Percentiles rank a stretch among this genome's conserved stretches.
phyloP scores from a whole-genome alignment of 2,113 vertebrate species.

The Pogona vitticeps region DNA sequence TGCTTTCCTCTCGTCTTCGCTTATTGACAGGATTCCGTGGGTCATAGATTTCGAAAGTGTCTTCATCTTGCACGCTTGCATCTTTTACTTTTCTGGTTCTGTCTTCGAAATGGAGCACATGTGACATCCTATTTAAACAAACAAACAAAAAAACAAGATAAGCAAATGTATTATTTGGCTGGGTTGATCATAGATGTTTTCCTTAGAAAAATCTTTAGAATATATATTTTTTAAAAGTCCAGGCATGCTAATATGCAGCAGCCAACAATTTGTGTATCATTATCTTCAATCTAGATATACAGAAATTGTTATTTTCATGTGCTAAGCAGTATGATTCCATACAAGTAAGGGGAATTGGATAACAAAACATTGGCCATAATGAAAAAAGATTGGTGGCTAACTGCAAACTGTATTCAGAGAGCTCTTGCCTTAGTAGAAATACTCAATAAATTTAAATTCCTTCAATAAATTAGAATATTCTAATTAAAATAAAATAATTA shows the following conservation, averaged over 20 bases:
- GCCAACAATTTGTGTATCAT: background rate
- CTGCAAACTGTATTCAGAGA: background rate
- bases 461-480: too few relatives aligned
- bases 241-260: background rate
- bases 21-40: constrained; percentile 97
- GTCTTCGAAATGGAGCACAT: constrained; percentile 96
- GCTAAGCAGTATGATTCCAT: background rate
- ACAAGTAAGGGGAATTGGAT: background rate
- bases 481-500: too few relatives aligned
- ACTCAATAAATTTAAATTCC: background rate
- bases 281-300: background rate
- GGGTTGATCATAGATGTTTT: background rate
- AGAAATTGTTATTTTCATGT: background rate
- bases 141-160: constrained; percentile 57
- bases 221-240: background rate
- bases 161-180: background rate
- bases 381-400: background rate
- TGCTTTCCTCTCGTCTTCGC: constrained; percentile 94
- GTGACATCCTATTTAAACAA: constrained; percentile 86
- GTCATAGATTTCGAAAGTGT: constrained; percentile 98
- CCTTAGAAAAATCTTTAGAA: background rate
- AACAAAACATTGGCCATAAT: background rate
- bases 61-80: constrained; percentile 94
- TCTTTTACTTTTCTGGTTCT: constrained; percentile 96
- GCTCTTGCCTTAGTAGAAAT: background rate